These are phyloP conservation scores for Aphaenogaster ashmeadi DNA, from an alignment of 1,140 invertebrate species.

Conservation along the genomic window DNA sequence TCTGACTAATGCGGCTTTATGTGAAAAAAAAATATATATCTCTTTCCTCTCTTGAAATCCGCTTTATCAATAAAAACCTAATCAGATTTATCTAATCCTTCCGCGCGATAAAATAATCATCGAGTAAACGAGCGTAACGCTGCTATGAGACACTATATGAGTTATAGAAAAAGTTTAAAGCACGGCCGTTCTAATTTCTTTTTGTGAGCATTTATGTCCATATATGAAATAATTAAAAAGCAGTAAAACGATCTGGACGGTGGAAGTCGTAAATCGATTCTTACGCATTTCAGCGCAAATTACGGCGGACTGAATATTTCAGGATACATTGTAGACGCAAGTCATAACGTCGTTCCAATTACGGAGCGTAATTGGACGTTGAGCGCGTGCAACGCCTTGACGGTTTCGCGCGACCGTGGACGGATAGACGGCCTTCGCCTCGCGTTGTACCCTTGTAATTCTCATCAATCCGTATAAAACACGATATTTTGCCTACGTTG, in stretches of 20 bases:
- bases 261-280: neutral
- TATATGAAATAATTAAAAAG: neutral
- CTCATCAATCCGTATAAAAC: slow-evolving; percentile 26
- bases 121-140: slow-evolving; percentile 5
- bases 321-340: slow-evolving; percentile 7
- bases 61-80: neutral
- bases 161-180: neutral
- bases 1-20: neutral
- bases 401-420: slow-evolving; percentile 49
- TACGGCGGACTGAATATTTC: neutral
- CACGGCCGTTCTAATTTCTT: neutral
- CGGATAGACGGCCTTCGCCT: slow-evolving; percentile 30
- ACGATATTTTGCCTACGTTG: slow-evolving; percentile 8
- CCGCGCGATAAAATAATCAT: slow-evolving; percentile 1
- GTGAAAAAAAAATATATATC: neutral
- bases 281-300: neutral
- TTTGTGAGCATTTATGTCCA: neutral
- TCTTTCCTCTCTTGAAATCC: neutral
- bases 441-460: slow-evolving; percentile 25
- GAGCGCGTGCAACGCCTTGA: slow-evolving; percentile 46
- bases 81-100: neutral
- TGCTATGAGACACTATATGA: neutral
- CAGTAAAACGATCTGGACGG: neutral
- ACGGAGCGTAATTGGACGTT: slow-evolving; percentile 52
- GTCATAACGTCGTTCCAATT: slow-evolving; percentile 42